Base-by-base conservation (phyloP, 2,113 vertebrate genomes). In the Cebidichthys violaceus region DNA sequence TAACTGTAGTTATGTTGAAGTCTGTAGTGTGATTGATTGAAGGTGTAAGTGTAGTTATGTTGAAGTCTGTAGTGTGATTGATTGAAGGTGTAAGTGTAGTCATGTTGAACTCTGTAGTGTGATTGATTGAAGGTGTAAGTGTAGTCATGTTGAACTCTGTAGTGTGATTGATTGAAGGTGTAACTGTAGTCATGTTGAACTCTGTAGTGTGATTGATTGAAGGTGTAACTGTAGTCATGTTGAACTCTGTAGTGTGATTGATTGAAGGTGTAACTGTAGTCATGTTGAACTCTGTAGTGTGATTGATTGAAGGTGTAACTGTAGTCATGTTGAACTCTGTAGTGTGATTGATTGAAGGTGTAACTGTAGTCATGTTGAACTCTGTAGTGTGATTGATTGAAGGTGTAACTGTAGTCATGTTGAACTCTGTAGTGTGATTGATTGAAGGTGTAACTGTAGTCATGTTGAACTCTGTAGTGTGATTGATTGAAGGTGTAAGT, bases 341-440 rank as follows among this genome's bases (percentile, higher is more conserved):
- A 52, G 70, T 75, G 14, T 78, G 1, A 41, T 33, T 75, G 29
- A 0, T 13, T 4, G 14, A 31, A 7, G 65, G 14, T 47, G 29
- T 13, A 29, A 17, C 1, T 22, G 45, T 2, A 9, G 50, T 70
- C 37, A 17, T 1, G 3, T 54, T 55, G 68, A 4, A 9, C 2
- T 0, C 1, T 54, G 20, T 17, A 3, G 47, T 54, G 1, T 35
- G 0, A 24, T 54, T 54, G 0, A 0, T 4, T 1, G 22, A 35
- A 15, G 20, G 20, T n/a, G 11, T n/a, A 54, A 35, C 1, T 24
- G 3, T 8, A 13, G 67, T 64, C 11, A 13, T 4, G 14, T 66
- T 66, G 11, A 4, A 17, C 1, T 0, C 13, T 24, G 37, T 17
- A 27, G 64, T 66, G 6, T 24, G 13, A 41, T 17, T 43, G 10